Evolutionary conservation across 2,888 invertebrate genomes (phyloP), one percentile per base, ranked within the genome.

Genomic region (Drosophila emarginata): DNA sequence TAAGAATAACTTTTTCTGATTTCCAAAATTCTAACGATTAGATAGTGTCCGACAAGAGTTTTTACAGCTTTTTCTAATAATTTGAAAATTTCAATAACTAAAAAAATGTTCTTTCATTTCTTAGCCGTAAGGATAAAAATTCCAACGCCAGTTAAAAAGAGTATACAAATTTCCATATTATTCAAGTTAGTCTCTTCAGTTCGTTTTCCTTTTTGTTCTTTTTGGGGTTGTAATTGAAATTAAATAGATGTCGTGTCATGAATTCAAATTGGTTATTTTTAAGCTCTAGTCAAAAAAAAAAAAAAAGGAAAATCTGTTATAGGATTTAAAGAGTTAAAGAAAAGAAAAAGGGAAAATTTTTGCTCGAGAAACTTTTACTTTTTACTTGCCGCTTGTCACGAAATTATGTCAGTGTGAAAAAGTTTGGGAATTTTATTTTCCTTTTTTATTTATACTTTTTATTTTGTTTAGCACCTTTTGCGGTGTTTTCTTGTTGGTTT

Each of bases 221-320:
- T 80, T 88, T 83, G 72, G 82, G 82, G 88, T 69, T 83, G 87
- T 83, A 83, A 83, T 83, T 83, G 82, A 83, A 83, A 83, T 83
- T 83, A 83, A 83, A 83, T 88, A 83, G 82, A 83, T 88, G 88
- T 88, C 88, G 87, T 87, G 82, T 76, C 84, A 83, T 83, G 87
- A 83, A 83, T 83, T 87, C 75, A 80, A 88, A 83, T 80, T 72
- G 80, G 61, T 65, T n/a, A n/a, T n/a, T 68, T 66, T 62, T 61
- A 56, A 36, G 54, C 45, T 40, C 39, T 12, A 39, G 77, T 66
- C 64, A 64, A 18, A 60, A 52, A 60, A 39, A 15, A 59, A n/a
- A n/a, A 54, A 61, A 45, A 61, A n/a, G 57, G 36, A 54, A 61
- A 60, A 63, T 4, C 12, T 21, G 45, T 21, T 21, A 45, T 26